Evolutionary conservation across 2,113 vertebrate genomes (phyloP).

Genomic region (Rattus rattus): DNA sequence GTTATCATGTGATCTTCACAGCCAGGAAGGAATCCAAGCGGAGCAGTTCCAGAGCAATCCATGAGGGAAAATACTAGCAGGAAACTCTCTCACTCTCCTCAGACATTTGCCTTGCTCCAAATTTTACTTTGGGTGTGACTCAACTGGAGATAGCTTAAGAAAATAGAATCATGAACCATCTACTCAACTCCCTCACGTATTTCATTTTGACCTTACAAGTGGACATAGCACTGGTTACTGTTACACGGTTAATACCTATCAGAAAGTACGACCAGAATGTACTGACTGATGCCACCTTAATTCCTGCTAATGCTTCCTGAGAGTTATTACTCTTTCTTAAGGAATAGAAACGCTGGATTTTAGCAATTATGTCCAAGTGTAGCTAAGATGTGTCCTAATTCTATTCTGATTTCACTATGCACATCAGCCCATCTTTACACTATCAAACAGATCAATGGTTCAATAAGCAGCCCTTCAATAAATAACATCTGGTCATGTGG

Average conservation of each 20-base stretch:
- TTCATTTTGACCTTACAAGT: background rate
- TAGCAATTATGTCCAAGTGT: background rate
- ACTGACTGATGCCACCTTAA: background rate
- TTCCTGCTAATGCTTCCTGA: background rate
- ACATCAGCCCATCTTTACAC: background rate
- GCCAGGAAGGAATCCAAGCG: slow-evolving; percentile 9
- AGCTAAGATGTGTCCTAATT: background rate
- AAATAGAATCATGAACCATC: background rate
- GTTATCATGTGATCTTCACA: slow-evolving; percentile 24
- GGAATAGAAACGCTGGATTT: background rate
- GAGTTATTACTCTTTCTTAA: background rate
- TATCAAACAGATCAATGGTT: background rate
- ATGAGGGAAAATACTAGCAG: slow-evolving; percentile 17
- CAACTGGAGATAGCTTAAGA: background rate
- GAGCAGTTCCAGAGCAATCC: background rate
- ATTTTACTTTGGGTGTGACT: slow-evolving; percentile 23
- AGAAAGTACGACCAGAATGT: background rate
- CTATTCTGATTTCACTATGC: background rate
- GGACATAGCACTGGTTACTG: background rate
- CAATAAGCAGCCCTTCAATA: background rate
- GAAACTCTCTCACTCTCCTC: background rate
- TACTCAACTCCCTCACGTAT: background rate
- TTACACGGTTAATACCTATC: background rate
- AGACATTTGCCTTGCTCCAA: slow-evolving; percentile 20
- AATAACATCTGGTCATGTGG: background rate